phyloP scores from a whole-genome alignment of 2,888 invertebrate species.

The Eubasilissa splendida region DNA sequence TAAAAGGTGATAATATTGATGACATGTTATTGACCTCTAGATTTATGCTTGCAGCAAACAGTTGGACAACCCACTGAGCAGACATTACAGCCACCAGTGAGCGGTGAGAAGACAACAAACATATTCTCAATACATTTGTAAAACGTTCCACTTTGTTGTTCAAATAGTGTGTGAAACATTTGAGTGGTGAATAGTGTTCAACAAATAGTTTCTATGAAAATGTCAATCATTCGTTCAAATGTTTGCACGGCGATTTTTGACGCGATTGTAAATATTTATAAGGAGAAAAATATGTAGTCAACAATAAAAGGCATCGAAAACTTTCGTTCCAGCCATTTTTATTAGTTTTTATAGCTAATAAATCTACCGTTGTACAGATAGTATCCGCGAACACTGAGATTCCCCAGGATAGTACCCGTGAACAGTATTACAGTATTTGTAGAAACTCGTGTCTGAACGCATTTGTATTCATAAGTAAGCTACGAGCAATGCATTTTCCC shows the following conservation, averaged over 20 bases:
- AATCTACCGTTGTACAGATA: no score
- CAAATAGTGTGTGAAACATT: background rate
- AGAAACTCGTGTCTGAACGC: no score
- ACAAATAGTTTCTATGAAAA: background rate
- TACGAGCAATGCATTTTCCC: no score
- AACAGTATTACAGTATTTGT: no score
- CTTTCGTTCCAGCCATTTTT: no score
- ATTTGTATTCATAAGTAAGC: no score
- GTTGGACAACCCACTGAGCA: conserved; percentile 85
- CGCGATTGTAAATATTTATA: conserved; percentile 8
- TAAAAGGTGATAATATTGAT: no score
- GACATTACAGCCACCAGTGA: conserved; percentile 56
- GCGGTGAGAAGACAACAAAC: conserved; percentile 5
- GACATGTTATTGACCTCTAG: background rate
- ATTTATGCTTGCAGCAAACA: conserved; percentile 79
- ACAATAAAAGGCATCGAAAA: conserved; percentile 24
- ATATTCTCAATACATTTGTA: conserved; percentile 16
- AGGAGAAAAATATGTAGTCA: background rate
- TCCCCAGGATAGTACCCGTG: no score
- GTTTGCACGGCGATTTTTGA: background rate
- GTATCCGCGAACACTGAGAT: no score
- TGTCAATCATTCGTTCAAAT: conserved; percentile 17
- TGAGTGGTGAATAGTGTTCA: conserved; percentile 8
- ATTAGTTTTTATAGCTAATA: no score
- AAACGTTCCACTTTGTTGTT: conserved; percentile 1